Evolutionary conservation across 2,797 vertebrate genomes (phyloP).

Genomic region (Alca torda): DNA sequence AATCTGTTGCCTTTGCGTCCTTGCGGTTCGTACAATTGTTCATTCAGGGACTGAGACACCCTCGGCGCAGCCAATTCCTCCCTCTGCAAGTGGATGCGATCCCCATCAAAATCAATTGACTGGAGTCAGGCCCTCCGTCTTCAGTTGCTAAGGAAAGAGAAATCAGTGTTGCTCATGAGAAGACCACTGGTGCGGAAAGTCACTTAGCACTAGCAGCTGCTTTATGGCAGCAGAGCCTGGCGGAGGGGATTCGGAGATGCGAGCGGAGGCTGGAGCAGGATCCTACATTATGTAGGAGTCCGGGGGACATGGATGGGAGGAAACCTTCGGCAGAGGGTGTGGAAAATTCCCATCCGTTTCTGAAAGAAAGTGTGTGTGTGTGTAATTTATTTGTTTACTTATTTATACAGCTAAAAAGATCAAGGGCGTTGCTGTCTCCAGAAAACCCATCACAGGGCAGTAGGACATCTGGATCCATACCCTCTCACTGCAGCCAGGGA

Average conservation of each 20-base stretch:
- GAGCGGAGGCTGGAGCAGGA: neutral
- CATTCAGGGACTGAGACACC: neutral
- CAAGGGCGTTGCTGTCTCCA: neutral
- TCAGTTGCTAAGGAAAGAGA: conserved; percentile 26
- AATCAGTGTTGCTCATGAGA: neutral
- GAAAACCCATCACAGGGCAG: too few relatives aligned
- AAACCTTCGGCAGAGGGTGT: neutral
- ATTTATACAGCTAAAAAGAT: neutral
- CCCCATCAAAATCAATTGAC: conserved; percentile 44
- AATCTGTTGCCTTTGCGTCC: neutral
- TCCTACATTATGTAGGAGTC: neutral
- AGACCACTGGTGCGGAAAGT: conserved; percentile 39
- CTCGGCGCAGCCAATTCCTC: neutral
- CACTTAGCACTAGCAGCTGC: conserved; percentile 43
- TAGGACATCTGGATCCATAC: neutral
- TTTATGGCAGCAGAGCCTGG: neutral
- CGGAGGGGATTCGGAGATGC: neutral
- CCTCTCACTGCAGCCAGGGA: neutral
- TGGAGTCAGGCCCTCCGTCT: conserved; percentile 30
- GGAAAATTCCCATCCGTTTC: neutral
- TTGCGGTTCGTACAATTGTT: neutral
- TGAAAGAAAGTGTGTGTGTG: neutral
- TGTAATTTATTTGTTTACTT: neutral
- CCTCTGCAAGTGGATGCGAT: neutral
- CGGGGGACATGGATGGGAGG: neutral